Conservation (phyloP, 2,888 invertebrate species). For the Drosophila gaucha region DNA sequence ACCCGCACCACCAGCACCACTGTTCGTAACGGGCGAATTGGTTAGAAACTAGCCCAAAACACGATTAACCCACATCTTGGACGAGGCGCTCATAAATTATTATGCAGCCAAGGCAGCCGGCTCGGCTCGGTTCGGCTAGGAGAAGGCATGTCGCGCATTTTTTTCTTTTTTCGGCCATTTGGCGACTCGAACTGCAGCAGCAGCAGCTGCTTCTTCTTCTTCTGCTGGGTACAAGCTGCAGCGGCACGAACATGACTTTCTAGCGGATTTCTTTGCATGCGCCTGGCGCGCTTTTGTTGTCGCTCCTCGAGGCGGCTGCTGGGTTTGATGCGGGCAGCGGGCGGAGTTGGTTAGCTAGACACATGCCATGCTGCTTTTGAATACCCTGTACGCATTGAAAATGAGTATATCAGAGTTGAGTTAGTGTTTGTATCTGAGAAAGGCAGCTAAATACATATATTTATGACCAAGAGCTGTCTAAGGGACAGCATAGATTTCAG, state of each 20-base stretch:
- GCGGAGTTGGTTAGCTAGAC: constrained; percentile 7
- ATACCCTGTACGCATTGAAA: neutral
- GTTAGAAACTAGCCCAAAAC: constrained; percentile 83
- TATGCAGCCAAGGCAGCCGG: constrained; percentile 69
- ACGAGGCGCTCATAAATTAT: constrained; percentile 85
- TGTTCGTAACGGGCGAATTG: constrained; percentile 28
- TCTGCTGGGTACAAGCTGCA: constrained; percentile 42
- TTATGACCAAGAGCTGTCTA: too few species aligned
- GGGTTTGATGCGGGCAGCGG: neutral
- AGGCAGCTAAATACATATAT: neutral
- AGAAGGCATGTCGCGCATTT: constrained; percentile 56
- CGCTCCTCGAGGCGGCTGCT: constrained; percentile 32
- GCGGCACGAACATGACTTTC: constrained; percentile 79
- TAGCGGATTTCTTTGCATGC: constrained; percentile 79
- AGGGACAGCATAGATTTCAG: too few species aligned
- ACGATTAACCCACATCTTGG: constrained; percentile 85
- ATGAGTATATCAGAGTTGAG: too few species aligned
- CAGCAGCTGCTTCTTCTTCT: constrained; percentile 24
- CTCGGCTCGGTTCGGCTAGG: constrained; percentile 9
- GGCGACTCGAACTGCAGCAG: constrained; percentile 31
- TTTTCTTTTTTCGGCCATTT: constrained; percentile 54
- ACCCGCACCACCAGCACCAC: constrained; percentile 48
- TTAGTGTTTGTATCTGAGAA: neutral
- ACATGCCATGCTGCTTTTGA: constrained; percentile 48
- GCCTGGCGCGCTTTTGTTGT: constrained; percentile 71